Conservation (phyloP, 2,888 invertebrate species). For the Calliphora vomitoria region DNA sequence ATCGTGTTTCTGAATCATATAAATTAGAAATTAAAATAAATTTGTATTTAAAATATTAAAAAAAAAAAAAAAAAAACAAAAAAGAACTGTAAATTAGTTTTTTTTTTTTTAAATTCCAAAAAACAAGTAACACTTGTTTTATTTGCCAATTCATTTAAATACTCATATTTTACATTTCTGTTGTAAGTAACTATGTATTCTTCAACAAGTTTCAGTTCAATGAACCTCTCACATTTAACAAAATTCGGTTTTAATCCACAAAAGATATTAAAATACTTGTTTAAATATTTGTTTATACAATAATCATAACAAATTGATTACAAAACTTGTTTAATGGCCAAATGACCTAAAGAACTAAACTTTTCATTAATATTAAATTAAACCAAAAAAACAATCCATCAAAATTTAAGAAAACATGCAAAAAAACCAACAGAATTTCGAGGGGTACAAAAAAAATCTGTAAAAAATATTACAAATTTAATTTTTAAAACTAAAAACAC, state of each 20-base stretch:
- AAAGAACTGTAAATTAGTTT: background rate
- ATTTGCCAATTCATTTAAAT: background rate
- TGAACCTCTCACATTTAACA: background rate
- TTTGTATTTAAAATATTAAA: no score
- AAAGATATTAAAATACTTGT: slow-evolving; percentile 5
- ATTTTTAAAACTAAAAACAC: background rate
- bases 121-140: background rate
- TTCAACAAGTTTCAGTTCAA: background rate
- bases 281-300: slow-evolving; percentile 2
- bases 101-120: background rate
- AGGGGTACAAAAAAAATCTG: background rate
- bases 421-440: no score
- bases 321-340: background rate
- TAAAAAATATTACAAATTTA: background rate
- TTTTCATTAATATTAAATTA: background rate
- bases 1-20: no score
- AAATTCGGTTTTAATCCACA: background rate
- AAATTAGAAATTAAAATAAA: no score
- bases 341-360: slow-evolving; percentile 27
- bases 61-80: no score
- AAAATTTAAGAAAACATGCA: background rate
- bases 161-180: background rate
- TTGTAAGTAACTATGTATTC: background rate
- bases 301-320: slow-evolving; percentile 9
- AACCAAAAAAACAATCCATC: slow-evolving; percentile 15